Percentiles rank a stretch among this genome's conserved stretches.
Conservation (phyloP, 2,888 invertebrate species). For the Ethmia dodecea region DNA sequence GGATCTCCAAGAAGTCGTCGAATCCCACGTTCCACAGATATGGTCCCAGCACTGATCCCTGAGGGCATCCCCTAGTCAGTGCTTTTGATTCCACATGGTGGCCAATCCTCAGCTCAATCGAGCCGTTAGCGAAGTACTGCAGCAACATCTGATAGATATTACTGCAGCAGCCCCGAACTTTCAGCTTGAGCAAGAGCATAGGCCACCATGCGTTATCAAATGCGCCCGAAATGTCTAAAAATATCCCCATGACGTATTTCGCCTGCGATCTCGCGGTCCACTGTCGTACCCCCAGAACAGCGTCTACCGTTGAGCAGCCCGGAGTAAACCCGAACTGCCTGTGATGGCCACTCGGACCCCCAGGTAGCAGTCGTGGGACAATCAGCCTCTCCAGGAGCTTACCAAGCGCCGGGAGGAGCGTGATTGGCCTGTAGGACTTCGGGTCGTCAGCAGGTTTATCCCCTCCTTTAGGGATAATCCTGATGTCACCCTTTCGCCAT, state of each 20-base stretch:
- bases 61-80: conserved; percentile 25
- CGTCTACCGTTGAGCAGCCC: not conserved
- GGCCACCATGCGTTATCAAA: not conserved
- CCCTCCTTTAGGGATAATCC: not conserved
- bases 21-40: conserved; percentile 24
- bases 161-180: conserved; percentile 18
- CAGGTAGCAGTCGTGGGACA: not conserved
- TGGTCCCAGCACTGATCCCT: conserved; percentile 16
- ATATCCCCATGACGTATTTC: conserved; percentile 23
- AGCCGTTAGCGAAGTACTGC: conserved; percentile 22
- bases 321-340: not conserved
- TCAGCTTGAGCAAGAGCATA: conserved; percentile 22
- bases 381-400: not conserved
- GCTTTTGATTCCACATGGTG: conserved; percentile 13
- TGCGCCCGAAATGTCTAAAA: conserved; percentile 28
- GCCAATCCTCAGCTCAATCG: conserved; percentile 19
- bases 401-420: not conserved
- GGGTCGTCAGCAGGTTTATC: not conserved
- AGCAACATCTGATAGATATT: conserved; percentile 25
- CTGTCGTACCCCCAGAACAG: not conserved
- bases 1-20: conserved; percentile 23
- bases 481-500: not conserved
- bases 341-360: not conserved
- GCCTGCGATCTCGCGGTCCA: not conserved
- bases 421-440: not conserved